Evolutionary conservation across 2,888 invertebrate species (phyloP).

Genomic region (Portevinia maculata): DNA sequence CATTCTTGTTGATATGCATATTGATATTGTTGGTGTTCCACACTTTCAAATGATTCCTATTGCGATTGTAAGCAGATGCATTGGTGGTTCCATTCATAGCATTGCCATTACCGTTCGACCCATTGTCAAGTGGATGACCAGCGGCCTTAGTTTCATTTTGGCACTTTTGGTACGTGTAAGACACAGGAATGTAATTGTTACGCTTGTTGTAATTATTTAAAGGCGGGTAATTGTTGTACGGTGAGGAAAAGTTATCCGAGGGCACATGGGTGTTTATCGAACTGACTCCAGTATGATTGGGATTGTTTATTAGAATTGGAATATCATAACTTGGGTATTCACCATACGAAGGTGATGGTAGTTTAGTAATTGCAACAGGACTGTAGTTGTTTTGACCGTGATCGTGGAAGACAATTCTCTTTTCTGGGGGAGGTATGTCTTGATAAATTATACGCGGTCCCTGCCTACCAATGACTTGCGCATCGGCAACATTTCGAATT

Average conservation of each 20-base stretch:
- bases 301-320: conserved; percentile 57
- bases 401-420: conserved; percentile 35
- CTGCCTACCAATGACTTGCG: conserved; percentile 42
- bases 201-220: conserved; percentile 59
- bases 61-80: conserved; percentile 40
- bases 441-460: conserved; percentile 56
- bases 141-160: conserved; percentile 55
- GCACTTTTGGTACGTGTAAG: conserved; percentile 62
- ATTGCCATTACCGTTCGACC: conserved; percentile 17
- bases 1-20: conserved; percentile 48
- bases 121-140: conserved; percentile 34
- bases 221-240: conserved; percentile 63
- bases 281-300: conserved; percentile 46
- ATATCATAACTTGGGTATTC: conserved; percentile 67
- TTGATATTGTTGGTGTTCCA: conserved; percentile 52
- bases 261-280: conserved; percentile 28
- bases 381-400: conserved; percentile 52
- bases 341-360: conserved; percentile 49
- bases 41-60: conserved; percentile 57
- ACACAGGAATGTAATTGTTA: conserved; percentile 64
- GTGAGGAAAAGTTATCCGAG: conserved; percentile 50
- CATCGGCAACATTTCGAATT: conserved; percentile 18
- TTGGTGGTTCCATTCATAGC: conserved; percentile 27
- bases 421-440: conserved; percentile 61
- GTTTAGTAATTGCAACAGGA: conserved; percentile 40